Evolutionary conservation across 1,140 invertebrate species (phyloP).

Genomic region (Lamellibrachia luymesi): DNA sequence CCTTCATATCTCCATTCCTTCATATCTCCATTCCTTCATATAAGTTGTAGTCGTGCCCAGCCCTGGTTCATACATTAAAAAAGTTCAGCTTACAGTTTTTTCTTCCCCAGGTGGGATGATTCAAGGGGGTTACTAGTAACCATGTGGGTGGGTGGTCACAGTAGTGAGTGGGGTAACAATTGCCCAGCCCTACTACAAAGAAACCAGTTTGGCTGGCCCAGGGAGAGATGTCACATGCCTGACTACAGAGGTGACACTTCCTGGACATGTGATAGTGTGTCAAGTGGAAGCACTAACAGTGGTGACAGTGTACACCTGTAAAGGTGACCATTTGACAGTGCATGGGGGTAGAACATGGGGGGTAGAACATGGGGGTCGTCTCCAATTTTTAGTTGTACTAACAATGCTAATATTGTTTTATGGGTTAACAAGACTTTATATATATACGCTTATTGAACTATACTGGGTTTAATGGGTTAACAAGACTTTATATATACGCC

Average conservation of each 20-base stretch:
- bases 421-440: too few species aligned
- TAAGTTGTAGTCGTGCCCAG: neutral
- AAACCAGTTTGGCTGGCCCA: neutral
- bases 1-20: too few species aligned
- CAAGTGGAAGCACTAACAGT: neutral
- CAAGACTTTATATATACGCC: too few species aligned
- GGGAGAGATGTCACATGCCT: neutral
- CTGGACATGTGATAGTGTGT: neutral
- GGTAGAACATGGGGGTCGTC: neutral
- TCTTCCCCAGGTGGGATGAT: neutral
- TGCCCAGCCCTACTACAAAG: neutral
- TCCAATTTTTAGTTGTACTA: neutral
- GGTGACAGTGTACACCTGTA: neutral
- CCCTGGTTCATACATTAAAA: neutral
- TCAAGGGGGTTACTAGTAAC: neutral
- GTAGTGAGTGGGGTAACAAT: neutral
- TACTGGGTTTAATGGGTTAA: too few species aligned
- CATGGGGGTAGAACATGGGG: neutral
- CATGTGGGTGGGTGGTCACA: neutral
- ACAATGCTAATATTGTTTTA: neutral
- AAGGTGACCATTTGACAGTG: conserved; percentile 9
- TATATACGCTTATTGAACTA: too few species aligned
- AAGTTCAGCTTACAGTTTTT: too few species aligned
- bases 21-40: neutral
- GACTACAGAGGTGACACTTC: neutral